These are phyloP conservation scores for Drosophila niveifrons DNA, from an alignment of 2,888 invertebrate species.

Conservation along the genomic window DNA sequence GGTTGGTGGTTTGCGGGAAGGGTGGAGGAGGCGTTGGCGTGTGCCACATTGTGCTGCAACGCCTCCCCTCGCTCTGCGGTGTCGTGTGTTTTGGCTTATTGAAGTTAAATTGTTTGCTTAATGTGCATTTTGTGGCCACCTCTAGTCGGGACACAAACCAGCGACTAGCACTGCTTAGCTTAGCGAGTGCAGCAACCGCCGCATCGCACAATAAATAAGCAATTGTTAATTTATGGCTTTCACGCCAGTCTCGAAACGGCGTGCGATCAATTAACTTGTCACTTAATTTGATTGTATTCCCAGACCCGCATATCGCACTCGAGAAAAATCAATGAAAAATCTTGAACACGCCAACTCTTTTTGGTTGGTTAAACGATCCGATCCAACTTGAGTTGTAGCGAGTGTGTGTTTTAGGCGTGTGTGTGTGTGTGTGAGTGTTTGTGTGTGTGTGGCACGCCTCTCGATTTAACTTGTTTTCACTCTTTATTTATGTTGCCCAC, in stretches of 20 bases:
- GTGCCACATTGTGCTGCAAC: slow-evolving; percentile 18
- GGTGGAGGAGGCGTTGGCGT: slow-evolving; percentile 50
- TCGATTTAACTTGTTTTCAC: slow-evolving; percentile 67
- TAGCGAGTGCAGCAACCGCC: slow-evolving; percentile 34
- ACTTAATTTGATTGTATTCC: slow-evolving; percentile 67
- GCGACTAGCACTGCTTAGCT: not conserved
- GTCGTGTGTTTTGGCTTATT: slow-evolving; percentile 57
- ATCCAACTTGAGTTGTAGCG: not conserved
- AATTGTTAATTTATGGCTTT: slow-evolving; percentile 70
- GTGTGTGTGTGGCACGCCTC: slow-evolving; percentile 37
- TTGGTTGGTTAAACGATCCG: slow-evolving; percentile 41
- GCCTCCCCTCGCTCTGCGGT: not conserved
- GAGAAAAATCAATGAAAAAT: slow-evolving; percentile 30
- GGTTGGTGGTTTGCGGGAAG: not conserved
- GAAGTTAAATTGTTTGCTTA: slow-evolving; percentile 70
- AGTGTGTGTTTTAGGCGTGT: slow-evolving; percentile 1
- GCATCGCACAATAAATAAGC: not conserved
- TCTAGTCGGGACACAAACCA: slow-evolving; percentile 41
- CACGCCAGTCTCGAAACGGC: slow-evolving; percentile 37
- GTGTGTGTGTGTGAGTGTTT: slow-evolving; percentile 16
- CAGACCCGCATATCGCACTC: slow-evolving; percentile 54
- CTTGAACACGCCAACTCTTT: slow-evolving; percentile 67
- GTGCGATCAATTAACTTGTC: slow-evolving; percentile 75
- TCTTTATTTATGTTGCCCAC: slow-evolving; percentile 59
- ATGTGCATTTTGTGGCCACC: slow-evolving; percentile 30